Evolutionary conservation across 1,140 invertebrate genomes (phyloP).

Genomic region (Caenorhabditis elegans): WBcel235 BX284606.5:8203001-8203500

Average conservation of each 20-base stretch:
- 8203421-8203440: conserved; percentile 32
- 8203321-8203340: neutral
- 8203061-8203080: too few species aligned
- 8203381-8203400: neutral
- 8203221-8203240: neutral
- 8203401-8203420: conserved; percentile 37
- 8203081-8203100: too few species aligned
- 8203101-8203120: too few species aligned
- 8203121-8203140: too few species aligned
- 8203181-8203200: too few species aligned
- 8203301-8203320: neutral
- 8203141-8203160: too few species aligned
- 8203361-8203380: neutral
- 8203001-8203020: too few species aligned
- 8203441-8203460: conserved; percentile 28
- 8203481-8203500: conserved; percentile 12
- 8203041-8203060: too few species aligned
- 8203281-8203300: neutral
- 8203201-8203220: too few species aligned
- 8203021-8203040: too few species aligned
- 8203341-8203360: neutral
- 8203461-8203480: neutral
- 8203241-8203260: neutral
- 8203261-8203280: neutral
- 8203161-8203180: too few species aligned